Evolutionary conservation across 2,113 vertebrate species (phyloP).

Genomic region (Lynx canadensis): DNA sequence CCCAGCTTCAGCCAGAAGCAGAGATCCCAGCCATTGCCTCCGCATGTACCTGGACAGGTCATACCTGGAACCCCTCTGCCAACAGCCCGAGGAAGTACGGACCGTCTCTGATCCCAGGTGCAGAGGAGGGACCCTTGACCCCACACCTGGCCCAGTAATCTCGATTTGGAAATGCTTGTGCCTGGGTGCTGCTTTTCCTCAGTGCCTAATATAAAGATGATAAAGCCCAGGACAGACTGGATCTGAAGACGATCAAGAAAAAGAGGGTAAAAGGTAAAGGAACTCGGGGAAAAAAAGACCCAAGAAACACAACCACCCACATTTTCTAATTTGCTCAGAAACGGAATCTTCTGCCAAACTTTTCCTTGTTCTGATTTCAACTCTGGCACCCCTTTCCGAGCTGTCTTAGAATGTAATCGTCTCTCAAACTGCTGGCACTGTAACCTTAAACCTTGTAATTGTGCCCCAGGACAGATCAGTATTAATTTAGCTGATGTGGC

Average conservation of each 20-base stretch:
- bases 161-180: background rate
- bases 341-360: background rate
- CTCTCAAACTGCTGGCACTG: background rate
- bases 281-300: background rate
- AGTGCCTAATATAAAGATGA: background rate
- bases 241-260: background rate
- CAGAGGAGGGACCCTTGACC: too few relatives aligned
- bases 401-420: background rate
- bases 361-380: background rate
- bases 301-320: background rate
- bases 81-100: background rate
- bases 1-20: background rate
- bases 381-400: background rate
- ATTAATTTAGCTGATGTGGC: conserved; percentile 8
- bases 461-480: conserved; percentile 31
- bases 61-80: accelerated
- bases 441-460: conserved; percentile 35
- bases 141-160: background rate
- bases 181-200: background rate
- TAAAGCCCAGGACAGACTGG: background rate
- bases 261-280: background rate
- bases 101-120: background rate
- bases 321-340: background rate
- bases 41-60: background rate
- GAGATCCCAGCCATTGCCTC: accelerated